Base-by-base conservation (phyloP, 2,888 invertebrate genomes). In the Osmoderma eremita region DNA sequence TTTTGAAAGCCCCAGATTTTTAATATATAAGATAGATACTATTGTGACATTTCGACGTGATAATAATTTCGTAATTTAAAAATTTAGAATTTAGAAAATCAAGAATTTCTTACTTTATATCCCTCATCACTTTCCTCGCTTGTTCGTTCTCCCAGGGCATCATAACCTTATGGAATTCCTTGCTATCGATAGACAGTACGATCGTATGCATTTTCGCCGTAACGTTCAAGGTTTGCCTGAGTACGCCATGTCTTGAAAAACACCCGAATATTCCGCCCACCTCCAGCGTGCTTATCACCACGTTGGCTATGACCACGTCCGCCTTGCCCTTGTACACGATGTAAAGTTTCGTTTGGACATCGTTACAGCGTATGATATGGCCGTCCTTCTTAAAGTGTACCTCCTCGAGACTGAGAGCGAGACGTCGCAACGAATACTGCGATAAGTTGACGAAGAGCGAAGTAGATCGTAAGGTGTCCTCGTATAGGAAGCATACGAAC, bases 121-220 rank as follows among this genome's bases (percentile, higher is more conserved):
- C 63, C n/a, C 42, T 22, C 18, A 63, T 63, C 18, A 63, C 53
- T 4, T 41, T 51, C 41, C 13, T 51, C 2, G 61, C 53, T 12
- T 56, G 50, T 45, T 61, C 64, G 10, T 61, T 51, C 6, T 65
- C 58, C 65, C 68, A 65, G 5, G 56, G 45, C 3, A 41, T 51
- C 53, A 68, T 39, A 5, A 85, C 84, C 3, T 84, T 65, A 69
- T 84, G 84, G 70, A 72, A 63, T 17, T 66, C 48, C 13, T 36
- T 61, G 51, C 69, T 68, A 22, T 69, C 62, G 13, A 71, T 69
- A 36, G 56, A 24, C 17, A 72, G 39, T 13, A 71, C 18, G 24
- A 67, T 68, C 10, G 66, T 65, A 49, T 72, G 71, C 20, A 69
- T 67, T 3, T 38, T 15, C 5, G 72, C 70, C n/a, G 48, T 69